Evolutionary conservation across 2,113 vertebrate species (phyloP).

Genomic region (Mixornis gularis): DNA sequence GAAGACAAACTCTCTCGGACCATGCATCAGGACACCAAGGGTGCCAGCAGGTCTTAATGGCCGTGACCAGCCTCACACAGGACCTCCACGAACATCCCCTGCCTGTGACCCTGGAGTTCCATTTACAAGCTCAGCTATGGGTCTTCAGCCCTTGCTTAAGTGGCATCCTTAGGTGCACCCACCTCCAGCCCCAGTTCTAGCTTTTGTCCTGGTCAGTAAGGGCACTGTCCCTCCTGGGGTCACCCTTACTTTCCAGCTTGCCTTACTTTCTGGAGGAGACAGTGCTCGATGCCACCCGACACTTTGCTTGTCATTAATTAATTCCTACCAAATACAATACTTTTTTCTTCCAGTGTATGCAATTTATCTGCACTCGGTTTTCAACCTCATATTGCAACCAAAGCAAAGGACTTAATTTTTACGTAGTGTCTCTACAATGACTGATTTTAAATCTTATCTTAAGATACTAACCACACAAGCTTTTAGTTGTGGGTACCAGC

Average conservation of each 20-base stretch:
- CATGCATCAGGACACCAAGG: neutral
- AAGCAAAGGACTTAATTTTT: neutral
- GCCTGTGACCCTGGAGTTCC: neutral
- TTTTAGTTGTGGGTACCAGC: neutral
- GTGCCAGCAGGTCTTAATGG: neutral
- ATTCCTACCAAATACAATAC: neutral
- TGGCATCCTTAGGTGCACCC: fast-evolving
- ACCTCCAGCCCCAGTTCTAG: neutral
- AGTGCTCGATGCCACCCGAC: neutral
- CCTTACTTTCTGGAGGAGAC: neutral
- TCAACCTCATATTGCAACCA: neutral
- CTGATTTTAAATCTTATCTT: neutral
- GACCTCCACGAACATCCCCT: fast-evolving
- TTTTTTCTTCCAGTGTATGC: neutral
- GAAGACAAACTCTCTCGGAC: neutral
- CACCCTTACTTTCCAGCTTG: neutral
- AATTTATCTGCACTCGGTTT: neutral
- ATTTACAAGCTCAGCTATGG: neutral
- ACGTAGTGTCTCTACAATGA: neutral
- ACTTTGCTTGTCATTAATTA: neutral
- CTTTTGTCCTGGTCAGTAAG: neutral
- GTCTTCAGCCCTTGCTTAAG: neutral
- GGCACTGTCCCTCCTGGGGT: neutral
- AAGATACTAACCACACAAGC: neutral
- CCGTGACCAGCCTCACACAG: neutral